Conservation (phyloP, 1,140 invertebrate genomes). For the Leptoteleia sp. region DNA sequence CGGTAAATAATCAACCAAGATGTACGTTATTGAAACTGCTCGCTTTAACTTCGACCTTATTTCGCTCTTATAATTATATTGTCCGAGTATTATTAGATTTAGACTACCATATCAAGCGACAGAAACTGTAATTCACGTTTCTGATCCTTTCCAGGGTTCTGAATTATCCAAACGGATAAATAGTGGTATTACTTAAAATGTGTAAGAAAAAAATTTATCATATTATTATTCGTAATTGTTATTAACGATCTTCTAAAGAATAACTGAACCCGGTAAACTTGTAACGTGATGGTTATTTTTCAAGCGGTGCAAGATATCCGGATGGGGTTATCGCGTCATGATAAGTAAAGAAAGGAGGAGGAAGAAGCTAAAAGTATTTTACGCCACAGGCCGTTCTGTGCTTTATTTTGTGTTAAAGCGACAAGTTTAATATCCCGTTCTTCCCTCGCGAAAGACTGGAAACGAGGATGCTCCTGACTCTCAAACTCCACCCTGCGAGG, state of each 20-base stretch:
- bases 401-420: slow-evolving; percentile 77
- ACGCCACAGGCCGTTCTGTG: slow-evolving; percentile 63
- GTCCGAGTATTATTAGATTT: slow-evolving; percentile 1
- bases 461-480: slow-evolving; percentile 64
- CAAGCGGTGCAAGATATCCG: slow-evolving; percentile 25
- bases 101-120: too few relatives aligned
- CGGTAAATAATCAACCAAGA: slow-evolving; percentile 73
- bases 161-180: too few relatives aligned
- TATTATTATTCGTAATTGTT: slow-evolving; percentile 1
- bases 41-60: slow-evolving; percentile 44
- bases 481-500: slow-evolving; percentile 64
- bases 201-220: too few relatives aligned
- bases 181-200: too few relatives aligned
- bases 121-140: too few relatives aligned
- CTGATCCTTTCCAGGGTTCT: too few relatives aligned
- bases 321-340: slow-evolving; percentile 40
- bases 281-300: slow-evolving; percentile 18
- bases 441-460: slow-evolving; percentile 54
- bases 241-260: slow-evolving; percentile 9
- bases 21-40: slow-evolving; percentile 74
- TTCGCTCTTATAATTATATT: slow-evolving; percentile 15
- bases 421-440: slow-evolving; percentile 77
- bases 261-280: slow-evolving; percentile 9
- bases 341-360: slow-evolving; percentile 37
- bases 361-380: slow-evolving; percentile 67